A percentile compares a stretch with the other conserved stretches of the same genome.
phyloP scores from a whole-genome alignment of 2,888 invertebrate genomes.

The Pristionchus exspectatus region DNA sequence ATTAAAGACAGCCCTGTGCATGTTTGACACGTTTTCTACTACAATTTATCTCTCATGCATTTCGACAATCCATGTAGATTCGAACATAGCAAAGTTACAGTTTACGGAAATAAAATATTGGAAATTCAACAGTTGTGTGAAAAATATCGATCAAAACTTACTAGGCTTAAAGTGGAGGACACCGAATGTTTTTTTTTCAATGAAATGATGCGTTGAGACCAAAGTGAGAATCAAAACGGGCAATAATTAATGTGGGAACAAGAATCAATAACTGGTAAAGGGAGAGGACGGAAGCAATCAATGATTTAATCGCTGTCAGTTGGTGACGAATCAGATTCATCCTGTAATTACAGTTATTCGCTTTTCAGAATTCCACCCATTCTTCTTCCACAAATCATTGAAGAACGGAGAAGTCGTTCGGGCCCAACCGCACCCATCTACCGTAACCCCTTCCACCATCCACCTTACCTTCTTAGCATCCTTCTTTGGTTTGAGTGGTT shows the following conservation, averaged over 20 bases:
- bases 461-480: background rate
- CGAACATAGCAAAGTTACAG: conserved; percentile 9
- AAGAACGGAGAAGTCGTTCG: too few species aligned
- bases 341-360: background rate
- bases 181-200: conserved; percentile 24
- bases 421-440: background rate
- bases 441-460: background rate
- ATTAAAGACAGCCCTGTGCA: background rate
- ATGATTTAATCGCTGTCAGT: conserved; percentile 18
- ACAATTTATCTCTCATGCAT: background rate
- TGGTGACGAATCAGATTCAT: background rate
- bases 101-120: background rate
- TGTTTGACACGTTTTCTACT: too few species aligned
- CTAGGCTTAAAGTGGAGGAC: background rate
- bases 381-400: too few species aligned
- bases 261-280: background rate
- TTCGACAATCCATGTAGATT: background rate
- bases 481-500: conserved; percentile 57
- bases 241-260: background rate
- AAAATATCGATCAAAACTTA: background rate
- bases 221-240: conserved; percentile 21
- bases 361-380: background rate
- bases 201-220: conserved; percentile 42
- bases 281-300: background rate
- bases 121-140: background rate